Percentiles rank a stretch among this genome's conserved stretches.
phyloP scores from a whole-genome alignment of 2,113 vertebrate species.

The Mesembrinibis cayennensis region DNA sequence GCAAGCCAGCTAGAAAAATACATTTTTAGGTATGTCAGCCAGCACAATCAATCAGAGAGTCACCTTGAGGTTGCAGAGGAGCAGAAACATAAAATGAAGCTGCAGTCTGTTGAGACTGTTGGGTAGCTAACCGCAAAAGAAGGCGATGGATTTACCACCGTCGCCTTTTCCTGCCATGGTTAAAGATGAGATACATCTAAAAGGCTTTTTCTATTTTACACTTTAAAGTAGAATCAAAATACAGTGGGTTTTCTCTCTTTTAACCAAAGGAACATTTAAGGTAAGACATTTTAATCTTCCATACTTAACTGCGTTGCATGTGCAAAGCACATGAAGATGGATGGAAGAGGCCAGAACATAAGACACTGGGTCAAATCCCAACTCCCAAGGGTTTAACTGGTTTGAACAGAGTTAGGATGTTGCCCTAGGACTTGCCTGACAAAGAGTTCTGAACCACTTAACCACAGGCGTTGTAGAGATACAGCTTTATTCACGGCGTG shows the following conservation, averaged over 20 bases:
- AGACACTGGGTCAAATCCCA: accelerated
- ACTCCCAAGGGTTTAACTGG: accelerated
- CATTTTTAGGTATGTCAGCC: not conserved
- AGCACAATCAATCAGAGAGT: not conserved
- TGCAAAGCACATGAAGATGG: accelerated
- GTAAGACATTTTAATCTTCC: not conserved
- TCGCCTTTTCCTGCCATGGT: not conserved
- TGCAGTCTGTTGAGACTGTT: not conserved
- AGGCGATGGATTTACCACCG: not conserved
- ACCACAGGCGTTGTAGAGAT: not conserved
- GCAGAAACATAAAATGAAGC: not conserved
- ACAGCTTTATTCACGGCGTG: not conserved
- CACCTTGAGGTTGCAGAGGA: constrained; percentile 47
- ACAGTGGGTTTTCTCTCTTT: not conserved
- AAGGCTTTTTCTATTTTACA: not conserved
- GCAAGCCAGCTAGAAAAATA: not conserved
- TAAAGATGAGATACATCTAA: not conserved
- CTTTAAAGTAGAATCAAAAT: accelerated
- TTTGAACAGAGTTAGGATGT: not conserved
- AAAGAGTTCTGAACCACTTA: not conserved
- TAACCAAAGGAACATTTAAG: not conserved
- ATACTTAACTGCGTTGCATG: accelerated
- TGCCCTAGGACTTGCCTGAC: not conserved
- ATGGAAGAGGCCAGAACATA: not conserved
- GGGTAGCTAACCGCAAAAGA: not conserved